Conservation (phyloP, 2,888 invertebrate species). For the Seladonia tumulorum region DNA sequence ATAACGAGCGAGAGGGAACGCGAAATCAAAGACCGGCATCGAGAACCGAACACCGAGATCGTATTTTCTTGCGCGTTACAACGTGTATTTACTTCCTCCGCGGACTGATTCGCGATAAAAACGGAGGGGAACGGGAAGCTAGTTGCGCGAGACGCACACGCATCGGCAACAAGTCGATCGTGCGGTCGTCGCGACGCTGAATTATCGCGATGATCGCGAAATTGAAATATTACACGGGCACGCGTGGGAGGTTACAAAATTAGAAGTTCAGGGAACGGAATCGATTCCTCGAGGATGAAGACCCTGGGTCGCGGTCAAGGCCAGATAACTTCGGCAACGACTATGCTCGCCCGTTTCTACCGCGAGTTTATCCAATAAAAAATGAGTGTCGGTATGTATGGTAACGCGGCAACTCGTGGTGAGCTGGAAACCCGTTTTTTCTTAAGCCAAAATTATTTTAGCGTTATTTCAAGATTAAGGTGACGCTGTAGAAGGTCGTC, state of each 20-base stretch:
- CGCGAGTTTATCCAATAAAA: conserved; percentile 62
- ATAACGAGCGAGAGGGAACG: conserved; percentile 9
- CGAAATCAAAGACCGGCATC: conserved; percentile 27
- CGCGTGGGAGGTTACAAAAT: conserved; percentile 66
- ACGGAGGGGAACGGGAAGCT: neutral
- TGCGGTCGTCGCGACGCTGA: conserved; percentile 32
- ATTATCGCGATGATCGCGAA: conserved; percentile 56
- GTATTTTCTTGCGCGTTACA: conserved; percentile 30
- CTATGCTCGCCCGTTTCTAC: conserved; percentile 63
- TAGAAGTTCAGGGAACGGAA: conserved; percentile 68
- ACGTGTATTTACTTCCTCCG: conserved; percentile 22
- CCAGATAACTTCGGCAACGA: conserved; percentile 68
- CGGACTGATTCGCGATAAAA: conserved; percentile 28
- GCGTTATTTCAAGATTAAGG: neutral
- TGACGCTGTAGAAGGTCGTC: too few relatives aligned
- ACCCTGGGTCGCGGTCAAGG: conserved; percentile 80
- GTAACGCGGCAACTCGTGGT: neutral
- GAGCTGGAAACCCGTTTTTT: neutral
- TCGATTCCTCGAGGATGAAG: conserved; percentile 77
- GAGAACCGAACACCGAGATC: conserved; percentile 16
- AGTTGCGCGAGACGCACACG: neutral
- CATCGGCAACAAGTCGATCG: conserved; percentile 58
- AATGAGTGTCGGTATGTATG: conserved; percentile 24
- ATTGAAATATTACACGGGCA: conserved; percentile 47
- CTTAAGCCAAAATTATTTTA: neutral